phyloP scores from a whole-genome alignment of 2,113 vertebrate species.

The Dicentrarchus labrax region DNA sequence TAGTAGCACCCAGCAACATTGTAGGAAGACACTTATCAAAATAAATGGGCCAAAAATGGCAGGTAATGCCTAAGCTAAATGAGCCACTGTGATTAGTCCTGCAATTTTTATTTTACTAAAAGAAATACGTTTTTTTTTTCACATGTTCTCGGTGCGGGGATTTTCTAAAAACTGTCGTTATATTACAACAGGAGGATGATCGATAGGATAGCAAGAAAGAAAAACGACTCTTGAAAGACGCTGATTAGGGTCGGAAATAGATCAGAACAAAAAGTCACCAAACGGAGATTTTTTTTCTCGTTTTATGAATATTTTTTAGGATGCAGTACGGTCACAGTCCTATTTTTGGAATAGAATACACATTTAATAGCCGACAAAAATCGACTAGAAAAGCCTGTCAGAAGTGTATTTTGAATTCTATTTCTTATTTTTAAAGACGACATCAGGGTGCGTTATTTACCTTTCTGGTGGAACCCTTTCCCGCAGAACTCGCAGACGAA shows the following conservation, averaged over 20 bases:
- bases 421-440: too few species aligned
- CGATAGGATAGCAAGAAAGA: neutral
- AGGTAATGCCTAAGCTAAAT: neutral
- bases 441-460: slow-evolving; percentile 76
- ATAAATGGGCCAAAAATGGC: too few species aligned
- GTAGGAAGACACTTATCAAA: too few species aligned
- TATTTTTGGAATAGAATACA: too few species aligned
- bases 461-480: slow-evolving; percentile 99
- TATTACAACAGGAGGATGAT: neutral
- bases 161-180: too few species aligned
- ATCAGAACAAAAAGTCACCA: neutral
- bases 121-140: neutral
- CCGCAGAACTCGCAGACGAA: slow-evolving; percentile 99
- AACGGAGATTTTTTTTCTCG: neutral
- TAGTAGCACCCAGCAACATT: neutral
- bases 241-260: too few species aligned
- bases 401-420: too few species aligned
- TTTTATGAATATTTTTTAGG: neutral
- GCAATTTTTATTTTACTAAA: neutral
- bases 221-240: neutral
- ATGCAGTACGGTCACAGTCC: neutral
- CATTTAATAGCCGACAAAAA: too few species aligned
- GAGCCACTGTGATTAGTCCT: neutral
- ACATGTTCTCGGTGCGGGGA: neutral
- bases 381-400: too few species aligned